A percentile compares a stretch with the other conserved stretches of the same genome.
Conservation (phyloP, 1,140 invertebrate species). For the Battus philenor region DNA sequence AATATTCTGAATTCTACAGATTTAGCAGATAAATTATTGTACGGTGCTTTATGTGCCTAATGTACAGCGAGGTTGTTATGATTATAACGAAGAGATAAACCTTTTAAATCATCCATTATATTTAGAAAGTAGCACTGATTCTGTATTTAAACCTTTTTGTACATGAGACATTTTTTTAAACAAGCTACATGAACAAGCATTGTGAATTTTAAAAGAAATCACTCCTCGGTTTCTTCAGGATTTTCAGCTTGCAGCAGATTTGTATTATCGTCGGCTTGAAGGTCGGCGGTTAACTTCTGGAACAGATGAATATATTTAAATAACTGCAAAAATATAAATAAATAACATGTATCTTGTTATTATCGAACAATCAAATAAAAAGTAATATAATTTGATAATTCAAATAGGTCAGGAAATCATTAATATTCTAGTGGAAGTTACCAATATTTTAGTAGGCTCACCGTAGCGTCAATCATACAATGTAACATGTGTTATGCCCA, state of each 20-base stretch:
- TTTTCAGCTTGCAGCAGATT: slow-evolving; percentile 70
- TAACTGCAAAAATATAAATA: too few relatives aligned
- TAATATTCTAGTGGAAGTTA: too few relatives aligned
- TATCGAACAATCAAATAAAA: too few relatives aligned
- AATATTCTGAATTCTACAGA: slow-evolving; percentile 19
- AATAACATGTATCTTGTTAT: too few relatives aligned
- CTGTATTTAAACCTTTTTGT: slow-evolving; percentile 9
- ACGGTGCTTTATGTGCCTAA: slow-evolving; percentile 38
- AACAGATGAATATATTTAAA: slow-evolving; percentile 34
- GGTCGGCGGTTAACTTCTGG: slow-evolving; percentile 66
- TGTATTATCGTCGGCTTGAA: slow-evolving; percentile 69
- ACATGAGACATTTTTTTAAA: slow-evolving; percentile 38
- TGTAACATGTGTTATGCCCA: too few relatives aligned
- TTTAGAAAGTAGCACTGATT: background rate
- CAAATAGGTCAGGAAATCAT: too few relatives aligned
- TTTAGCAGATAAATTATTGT: slow-evolving; percentile 43
- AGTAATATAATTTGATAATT: too few relatives aligned
- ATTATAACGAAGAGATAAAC: too few relatives aligned
- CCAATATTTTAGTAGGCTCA: too few relatives aligned
- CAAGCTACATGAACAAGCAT: slow-evolving; percentile 31
- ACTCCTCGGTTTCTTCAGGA: slow-evolving; percentile 62
- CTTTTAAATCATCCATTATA: too few relatives aligned
- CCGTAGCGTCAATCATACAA: too few relatives aligned
- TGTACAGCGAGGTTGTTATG: too few relatives aligned
- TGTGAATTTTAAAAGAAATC: slow-evolving; percentile 21